A percentile compares a stretch with the other conserved stretches of the same genome.
These are phyloP conservation scores for Phylloscopus trochiloides DNA, from an alignment of 2,113 vertebrate species.

Conservation along the genomic window DNA sequence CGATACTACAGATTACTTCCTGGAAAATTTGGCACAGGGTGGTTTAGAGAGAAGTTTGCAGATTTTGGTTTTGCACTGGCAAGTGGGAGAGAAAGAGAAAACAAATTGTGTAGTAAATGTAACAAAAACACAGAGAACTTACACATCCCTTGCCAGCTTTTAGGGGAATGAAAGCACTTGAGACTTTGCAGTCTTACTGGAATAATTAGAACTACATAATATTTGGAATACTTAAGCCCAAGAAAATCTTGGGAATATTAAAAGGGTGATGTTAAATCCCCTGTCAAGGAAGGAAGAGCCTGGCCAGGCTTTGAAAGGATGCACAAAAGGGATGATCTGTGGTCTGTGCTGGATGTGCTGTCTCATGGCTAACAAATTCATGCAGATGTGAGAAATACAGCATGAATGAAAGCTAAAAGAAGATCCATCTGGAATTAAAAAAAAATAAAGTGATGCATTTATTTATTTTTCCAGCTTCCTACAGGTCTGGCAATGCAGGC, in stretches of 20 bases:
- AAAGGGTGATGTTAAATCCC: neutral
- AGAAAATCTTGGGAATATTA: slow-evolving; percentile 28
- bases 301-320: neutral
- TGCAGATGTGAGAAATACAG: neutral
- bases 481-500: neutral
- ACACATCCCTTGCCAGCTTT: slow-evolving; percentile 34
- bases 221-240: slow-evolving; percentile 12
- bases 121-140: slow-evolving; percentile 41
- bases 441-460: neutral
- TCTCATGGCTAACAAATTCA: neutral
- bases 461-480: neutral
- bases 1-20: neutral
- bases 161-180: slow-evolving; percentile 34
- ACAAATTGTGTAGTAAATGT: slow-evolving; percentile 23
- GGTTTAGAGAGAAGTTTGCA: neutral
- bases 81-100: slow-evolving; percentile 31
- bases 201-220: slow-evolving; percentile 41
- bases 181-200: neutral
- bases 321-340: neutral
- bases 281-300: neutral
- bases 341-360: neutral
- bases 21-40: slow-evolving; percentile 42
- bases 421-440: neutral
- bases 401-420: neutral
- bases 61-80: slow-evolving; percentile 34